These are phyloP conservation scores for Lamellibrachia luymesi DNA, from an alignment of 1,140 invertebrate species.

Conservation along the genomic window DNA sequence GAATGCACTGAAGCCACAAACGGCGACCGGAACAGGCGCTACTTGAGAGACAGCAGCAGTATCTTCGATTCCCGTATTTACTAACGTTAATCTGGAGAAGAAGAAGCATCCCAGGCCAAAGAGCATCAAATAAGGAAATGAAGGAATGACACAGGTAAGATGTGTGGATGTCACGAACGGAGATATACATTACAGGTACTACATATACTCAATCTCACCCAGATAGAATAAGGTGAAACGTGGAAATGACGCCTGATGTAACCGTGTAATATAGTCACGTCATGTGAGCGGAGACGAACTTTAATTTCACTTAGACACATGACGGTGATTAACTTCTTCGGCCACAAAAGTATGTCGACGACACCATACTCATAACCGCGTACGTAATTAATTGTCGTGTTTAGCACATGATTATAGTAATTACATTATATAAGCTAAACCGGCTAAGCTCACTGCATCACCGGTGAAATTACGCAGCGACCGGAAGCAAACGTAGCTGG, in stretches of 20 bases:
- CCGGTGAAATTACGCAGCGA: neutral
- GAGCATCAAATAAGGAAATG: too few species aligned
- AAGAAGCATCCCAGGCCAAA: too few species aligned
- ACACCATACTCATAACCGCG: neutral
- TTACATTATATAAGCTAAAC: neutral
- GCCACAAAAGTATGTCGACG: neutral
- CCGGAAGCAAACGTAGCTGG: neutral
- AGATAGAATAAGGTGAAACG: too few species aligned
- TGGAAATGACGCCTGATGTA: neutral
- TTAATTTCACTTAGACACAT: neutral
- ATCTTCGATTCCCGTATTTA: too few species aligned
- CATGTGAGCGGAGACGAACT: neutral
- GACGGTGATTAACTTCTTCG: neutral
- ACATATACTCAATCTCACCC: neutral
- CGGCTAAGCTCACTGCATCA: neutral
- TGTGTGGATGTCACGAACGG: neutral
- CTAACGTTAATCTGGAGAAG: too few species aligned
- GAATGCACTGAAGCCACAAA: too few species aligned
- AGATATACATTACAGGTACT: neutral
- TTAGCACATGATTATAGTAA: neutral
- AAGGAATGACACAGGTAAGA: too few species aligned
- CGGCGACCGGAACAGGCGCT: too few species aligned
- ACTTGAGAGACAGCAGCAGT: too few species aligned
- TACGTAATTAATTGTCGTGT: neutral
- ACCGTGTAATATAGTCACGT: neutral